Percentiles rank a stretch among this genome's conserved stretches.
Evolutionary conservation across 2,888 invertebrate genomes (phyloP).

Genomic region (Dorcus parallelipipedus): DNA sequence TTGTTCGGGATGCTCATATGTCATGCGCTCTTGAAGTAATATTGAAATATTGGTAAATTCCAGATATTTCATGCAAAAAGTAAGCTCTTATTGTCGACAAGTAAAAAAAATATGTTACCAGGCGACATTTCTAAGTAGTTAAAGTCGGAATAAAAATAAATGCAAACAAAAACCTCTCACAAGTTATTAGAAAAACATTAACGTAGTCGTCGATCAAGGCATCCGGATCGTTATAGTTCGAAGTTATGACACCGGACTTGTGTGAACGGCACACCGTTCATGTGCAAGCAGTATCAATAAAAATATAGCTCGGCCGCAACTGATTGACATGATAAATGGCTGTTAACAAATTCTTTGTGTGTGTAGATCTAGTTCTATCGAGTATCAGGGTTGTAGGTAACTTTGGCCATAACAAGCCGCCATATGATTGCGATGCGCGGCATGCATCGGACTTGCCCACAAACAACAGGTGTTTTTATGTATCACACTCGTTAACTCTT

Average conservation of each 20-base stretch:
- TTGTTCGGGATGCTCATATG: too few species aligned
- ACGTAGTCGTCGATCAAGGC: conserved; percentile 10
- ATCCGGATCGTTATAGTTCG: conserved; percentile 12
- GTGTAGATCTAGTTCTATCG: conserved; percentile 33
- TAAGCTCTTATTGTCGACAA: too few species aligned
- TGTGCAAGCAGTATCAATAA: conserved; percentile 20
- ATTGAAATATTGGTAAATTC: too few species aligned
- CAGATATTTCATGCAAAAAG: too few species aligned
- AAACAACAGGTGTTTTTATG: conserved; percentile 38
- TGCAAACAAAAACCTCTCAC: not conserved
- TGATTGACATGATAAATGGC: conserved; percentile 35
- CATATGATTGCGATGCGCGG: conserved; percentile 37
- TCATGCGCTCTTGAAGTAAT: too few species aligned
- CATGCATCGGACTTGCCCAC: conserved; percentile 33
- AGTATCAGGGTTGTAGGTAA: conserved; percentile 32
- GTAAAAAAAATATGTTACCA: too few species aligned
- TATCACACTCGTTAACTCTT: conserved; percentile 34
- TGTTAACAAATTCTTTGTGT: conserved; percentile 32
- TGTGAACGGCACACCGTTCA: conserved; percentile 9
- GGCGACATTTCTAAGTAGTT: too few species aligned
- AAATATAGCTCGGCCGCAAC: conserved; percentile 26
- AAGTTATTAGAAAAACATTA: conserved; percentile 5
- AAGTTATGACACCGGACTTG: conserved; percentile 15
- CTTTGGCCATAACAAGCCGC: conserved; percentile 36
- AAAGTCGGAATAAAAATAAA: too few species aligned